Base-by-base conservation (phyloP, 2,888 invertebrate genomes). In the Calameuta filiformis region DNA sequence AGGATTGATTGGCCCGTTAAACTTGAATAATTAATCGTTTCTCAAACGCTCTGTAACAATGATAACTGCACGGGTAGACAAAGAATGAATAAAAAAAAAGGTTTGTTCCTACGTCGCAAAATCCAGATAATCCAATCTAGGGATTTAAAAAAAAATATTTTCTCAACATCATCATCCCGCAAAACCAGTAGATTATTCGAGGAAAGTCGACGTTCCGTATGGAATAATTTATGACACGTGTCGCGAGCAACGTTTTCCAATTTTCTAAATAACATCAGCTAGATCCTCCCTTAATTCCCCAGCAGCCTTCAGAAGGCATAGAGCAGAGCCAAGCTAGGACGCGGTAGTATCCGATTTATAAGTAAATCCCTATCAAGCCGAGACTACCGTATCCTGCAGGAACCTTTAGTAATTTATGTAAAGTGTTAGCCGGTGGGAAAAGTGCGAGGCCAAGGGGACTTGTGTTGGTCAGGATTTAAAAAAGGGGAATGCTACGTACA, bases 91-190 rank as follows among this genome's bases (percentile, higher is more conserved):
- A 56, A 23, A 23, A 40, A 15, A 40, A 40, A 12, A 12, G 4
- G 0, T 0, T 40, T 12, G 12, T 23, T 6, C 1, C 40, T 23
- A 0, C 0, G 1, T 40, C 1, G 1, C 0, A 15, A 23, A 40
- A 6, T 15, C 40, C 0, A 1, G 23, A 23, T 56, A 23, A 23
- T 23, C 9, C 2, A 6, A 56, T 6, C 6, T 40, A 40, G 6
- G 23, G 1, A 40, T 40, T 34, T 34, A 9, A 34, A 35, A 0
- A 9, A 56, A 23, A 56, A 56, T 56, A 56, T 56, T 23, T 56
- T 56, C 23, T 56, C 56, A 9, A 1, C 6, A 9, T 56, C 23
- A 23, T 56, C 23, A 23, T 56, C 6, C 2, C 56, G 2, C 56
- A 23, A 56, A 23, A 23, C 9, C 23, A 2, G 23, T 56, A 56